Conservation (phyloP, 2,888 invertebrate species). For the Catonia carolina region DNA sequence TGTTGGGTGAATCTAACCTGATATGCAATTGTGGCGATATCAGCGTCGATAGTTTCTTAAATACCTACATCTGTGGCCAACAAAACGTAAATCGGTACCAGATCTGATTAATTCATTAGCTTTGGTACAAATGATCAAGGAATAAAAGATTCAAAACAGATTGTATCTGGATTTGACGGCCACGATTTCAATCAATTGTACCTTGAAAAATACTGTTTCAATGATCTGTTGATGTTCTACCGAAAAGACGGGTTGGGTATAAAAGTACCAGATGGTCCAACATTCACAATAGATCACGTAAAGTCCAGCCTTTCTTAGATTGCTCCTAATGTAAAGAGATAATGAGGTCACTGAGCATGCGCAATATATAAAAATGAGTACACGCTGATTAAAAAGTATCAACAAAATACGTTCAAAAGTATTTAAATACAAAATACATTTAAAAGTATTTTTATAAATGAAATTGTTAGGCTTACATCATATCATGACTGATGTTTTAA, state of each 20-base stretch:
- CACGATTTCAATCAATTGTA: conserved; percentile 41
- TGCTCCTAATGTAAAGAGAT: too few species aligned
- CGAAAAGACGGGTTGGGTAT: conserved; percentile 84
- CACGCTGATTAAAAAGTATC: too few species aligned
- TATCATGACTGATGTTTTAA: too few species aligned
- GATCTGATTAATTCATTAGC: conserved; percentile 86
- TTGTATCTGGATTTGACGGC: too few species aligned
- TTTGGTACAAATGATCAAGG: conserved; percentile 80
- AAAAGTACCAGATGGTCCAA: conserved; percentile 77
- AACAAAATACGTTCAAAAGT: too few species aligned
- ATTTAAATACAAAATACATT: too few species aligned
- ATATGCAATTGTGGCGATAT: conserved; percentile 29
- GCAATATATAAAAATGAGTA: too few species aligned
- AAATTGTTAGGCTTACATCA: too few species aligned
- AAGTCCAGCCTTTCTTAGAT: too few species aligned
- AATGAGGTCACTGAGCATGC: too few species aligned
- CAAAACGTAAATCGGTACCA: conserved; percentile 85
- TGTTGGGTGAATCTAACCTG: conserved; percentile 77
- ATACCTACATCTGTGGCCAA: conserved; percentile 83
- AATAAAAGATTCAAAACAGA: too few species aligned
- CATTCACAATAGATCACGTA: conserved; percentile 92
- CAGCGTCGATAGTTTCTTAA: conserved; percentile 55
- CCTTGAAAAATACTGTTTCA: conserved; percentile 84
- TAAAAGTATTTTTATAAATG: too few species aligned
- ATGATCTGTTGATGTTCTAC: conserved; percentile 78